Percentiles rank a stretch among this genome's conserved stretches.
These are phyloP conservation scores for Falco punctatus DNA, from an alignment of 2,113 vertebrate genomes.

Conservation along the genomic window DNA sequence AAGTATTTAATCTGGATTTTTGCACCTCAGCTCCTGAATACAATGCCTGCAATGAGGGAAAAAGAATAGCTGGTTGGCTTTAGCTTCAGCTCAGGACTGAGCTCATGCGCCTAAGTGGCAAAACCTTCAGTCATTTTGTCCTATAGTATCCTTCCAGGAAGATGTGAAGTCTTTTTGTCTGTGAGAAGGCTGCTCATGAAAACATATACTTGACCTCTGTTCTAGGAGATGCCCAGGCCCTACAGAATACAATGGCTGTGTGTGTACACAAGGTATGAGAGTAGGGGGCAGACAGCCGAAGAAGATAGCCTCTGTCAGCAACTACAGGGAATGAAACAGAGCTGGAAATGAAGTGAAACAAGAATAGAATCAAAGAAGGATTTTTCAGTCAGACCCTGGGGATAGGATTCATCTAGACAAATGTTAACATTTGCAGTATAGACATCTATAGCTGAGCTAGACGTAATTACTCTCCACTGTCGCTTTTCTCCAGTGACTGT, in stretches of 20 bases:
- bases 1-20: neutral
- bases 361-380: neutral
- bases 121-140: neutral
- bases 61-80: neutral
- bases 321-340: neutral
- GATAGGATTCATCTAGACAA: neutral
- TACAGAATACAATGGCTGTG: neutral
- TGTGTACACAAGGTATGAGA: neutral
- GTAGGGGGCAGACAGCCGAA: neutral
- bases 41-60: neutral
- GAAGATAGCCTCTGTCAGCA: neutral
- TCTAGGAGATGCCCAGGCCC: neutral
- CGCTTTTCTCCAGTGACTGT: neutral
- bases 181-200: neutral
- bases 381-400: neutral
- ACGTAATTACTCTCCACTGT: neutral
- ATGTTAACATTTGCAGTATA: neutral
- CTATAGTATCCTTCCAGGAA: neutral
- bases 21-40: neutral
- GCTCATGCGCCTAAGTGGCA: rapidly evolving
- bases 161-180: neutral
- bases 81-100: neutral
- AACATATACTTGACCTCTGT: neutral
- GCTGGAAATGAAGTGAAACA: neutral
- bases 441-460: neutral